Conservation (phyloP, 2,888 invertebrate species). For the Troides helena region DNA sequence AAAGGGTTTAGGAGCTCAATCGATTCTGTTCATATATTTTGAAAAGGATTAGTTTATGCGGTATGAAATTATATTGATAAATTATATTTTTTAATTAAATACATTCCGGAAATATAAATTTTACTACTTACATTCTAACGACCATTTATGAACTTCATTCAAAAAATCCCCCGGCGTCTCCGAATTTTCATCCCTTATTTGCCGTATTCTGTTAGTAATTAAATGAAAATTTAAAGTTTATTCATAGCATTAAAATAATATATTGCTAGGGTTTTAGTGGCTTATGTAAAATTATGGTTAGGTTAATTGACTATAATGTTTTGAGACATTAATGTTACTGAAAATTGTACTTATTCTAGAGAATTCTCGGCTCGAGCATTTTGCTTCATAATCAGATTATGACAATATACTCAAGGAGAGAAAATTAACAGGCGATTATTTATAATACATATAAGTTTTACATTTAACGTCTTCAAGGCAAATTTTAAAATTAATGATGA, state of each 20-base stretch:
- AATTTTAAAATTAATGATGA: background rate
- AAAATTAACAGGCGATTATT: background rate
- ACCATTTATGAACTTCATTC: slow-evolving; percentile 89
- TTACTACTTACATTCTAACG: slow-evolving; percentile 84
- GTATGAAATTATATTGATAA: no score
- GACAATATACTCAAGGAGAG: background rate
- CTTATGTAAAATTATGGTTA: no score
- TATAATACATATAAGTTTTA: background rate
- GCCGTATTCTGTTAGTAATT: slow-evolving; percentile 72
- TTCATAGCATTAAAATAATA: no score
- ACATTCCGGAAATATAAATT: background rate
- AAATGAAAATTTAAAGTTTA: no score
- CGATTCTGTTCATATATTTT: no score
- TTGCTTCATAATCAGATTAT: background rate
- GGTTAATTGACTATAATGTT: background rate
- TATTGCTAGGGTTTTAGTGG: no score
- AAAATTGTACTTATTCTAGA: background rate
- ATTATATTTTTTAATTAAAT: background rate
- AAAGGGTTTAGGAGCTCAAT: no score
- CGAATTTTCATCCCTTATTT: slow-evolving; percentile 72
- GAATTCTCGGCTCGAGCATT: background rate
- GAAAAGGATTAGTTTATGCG: no score
- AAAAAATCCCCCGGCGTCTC: slow-evolving; percentile 84
- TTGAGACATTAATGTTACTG: background rate
- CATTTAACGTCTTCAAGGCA: no score